Base-by-base conservation (phyloP, 2,113 vertebrate genomes). In the Recurvirostra avosetta region DNA sequence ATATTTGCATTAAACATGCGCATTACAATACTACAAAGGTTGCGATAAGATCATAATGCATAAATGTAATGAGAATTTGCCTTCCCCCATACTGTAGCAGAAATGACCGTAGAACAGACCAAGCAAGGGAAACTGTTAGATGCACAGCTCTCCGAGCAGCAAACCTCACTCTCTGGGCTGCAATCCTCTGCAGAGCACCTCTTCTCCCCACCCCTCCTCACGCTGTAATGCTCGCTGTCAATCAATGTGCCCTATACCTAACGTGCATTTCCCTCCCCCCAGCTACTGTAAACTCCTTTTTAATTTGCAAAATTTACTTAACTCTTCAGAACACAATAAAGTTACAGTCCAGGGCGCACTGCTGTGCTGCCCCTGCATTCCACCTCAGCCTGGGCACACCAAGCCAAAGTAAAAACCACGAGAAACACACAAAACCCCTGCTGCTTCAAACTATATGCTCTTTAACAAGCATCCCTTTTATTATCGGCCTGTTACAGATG, bases 121-220 rank as follows among this genome's bases (percentile, higher is more conserved):
- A 92, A 98, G 98, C 95, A 97, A 97, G 98, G 98, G 98, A 98
- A 98, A 98, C 98, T 98, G 98, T 98, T 98, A 98, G 97, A 98
- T 98, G 98, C 98, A 8, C 90, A 90, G 94, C 96, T 89, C 29
- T 65, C 55, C 30, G 34, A 91, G 88, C 94, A 94, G 92, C 93
- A 90, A 67, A 83, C 32, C 41, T 92, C 93, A 65, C 84, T 73
- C 41, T 49, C 79, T 1, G 32, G n/a, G 73, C 40, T 5, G 45
- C 43, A 65, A 10, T 23, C 61, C 62, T 52, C 41, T 45, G 66
- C 72, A 29, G 15, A 14, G 3, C 9, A 14, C 63, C 80, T 56
- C 52, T 27, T 32, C 61, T 81, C 40, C 59, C n/a, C 56, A 23
- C 8, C 47, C 45, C 2, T 19, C 15, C 75, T 55, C 63, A 27